Evolutionary conservation across 2,888 invertebrate species (phyloP).

Genomic region (Polyploca ridens): DNA sequence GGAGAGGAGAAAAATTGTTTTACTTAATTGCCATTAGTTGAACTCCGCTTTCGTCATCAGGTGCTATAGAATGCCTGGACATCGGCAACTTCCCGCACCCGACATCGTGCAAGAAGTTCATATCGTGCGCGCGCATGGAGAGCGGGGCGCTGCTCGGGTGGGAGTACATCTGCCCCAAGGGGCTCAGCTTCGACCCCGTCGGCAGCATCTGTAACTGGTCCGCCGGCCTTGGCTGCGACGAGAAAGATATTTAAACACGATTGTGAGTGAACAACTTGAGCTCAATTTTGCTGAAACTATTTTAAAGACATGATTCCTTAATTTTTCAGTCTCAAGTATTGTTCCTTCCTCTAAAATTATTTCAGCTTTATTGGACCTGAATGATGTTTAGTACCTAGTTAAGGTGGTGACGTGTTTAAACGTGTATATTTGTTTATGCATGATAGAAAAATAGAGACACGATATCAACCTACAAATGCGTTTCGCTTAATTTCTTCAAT

Average conservation of each 20-base stretch:
- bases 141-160: constrained; percentile 91
- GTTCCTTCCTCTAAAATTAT: background rate
- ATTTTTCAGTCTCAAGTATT: background rate
- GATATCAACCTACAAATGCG: background rate
- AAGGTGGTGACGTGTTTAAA: background rate
- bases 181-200: constrained; percentile 94
- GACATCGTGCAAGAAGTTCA: constrained; percentile 94
- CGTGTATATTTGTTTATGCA: background rate
- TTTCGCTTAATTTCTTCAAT: too few species aligned
- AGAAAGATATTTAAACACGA: constrained; percentile 61
- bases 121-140: constrained; percentile 93
- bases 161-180: constrained; percentile 95
- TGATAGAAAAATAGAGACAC: background rate
- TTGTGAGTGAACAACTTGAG: background rate
- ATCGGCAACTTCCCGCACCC: constrained; percentile 97
- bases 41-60: constrained; percentile 58
- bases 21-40: background rate
- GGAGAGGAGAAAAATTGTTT: too few species aligned
- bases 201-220: constrained; percentile 97
- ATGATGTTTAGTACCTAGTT: background rate
- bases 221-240: constrained; percentile 91
- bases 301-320: background rate
- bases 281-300: background rate
- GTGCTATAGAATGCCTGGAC: constrained; percentile 93
- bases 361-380: background rate